These are phyloP conservation scores for Scotopteryx bipunctaria DNA, from an alignment of 2,888 invertebrate species.

Conservation along the genomic window DNA sequence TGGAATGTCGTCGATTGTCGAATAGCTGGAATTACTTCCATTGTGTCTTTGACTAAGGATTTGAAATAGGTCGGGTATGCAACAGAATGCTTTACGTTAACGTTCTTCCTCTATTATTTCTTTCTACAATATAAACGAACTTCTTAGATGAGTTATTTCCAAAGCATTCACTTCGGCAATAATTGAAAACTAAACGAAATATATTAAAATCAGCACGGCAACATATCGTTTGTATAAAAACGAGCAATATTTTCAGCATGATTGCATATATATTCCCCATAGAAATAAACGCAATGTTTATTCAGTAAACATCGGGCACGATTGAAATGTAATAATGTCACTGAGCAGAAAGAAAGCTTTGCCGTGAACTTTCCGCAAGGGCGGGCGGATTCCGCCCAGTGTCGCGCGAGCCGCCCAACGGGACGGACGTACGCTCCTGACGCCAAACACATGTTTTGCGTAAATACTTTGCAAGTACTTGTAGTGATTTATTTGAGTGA, in stretches of 20 bases:
- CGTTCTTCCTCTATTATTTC: no score
- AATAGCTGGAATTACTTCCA: constrained; percentile 62
- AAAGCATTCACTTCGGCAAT: no score
- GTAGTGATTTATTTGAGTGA: constrained; percentile 44
- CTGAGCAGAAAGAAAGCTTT: constrained; percentile 64
- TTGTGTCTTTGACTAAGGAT: constrained; percentile 16
- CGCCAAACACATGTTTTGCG: constrained; percentile 43
- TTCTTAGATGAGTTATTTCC: no score
- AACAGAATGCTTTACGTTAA: background rate
- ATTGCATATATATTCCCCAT: constrained; percentile 37
- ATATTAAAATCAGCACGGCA: no score
- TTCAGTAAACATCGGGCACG: constrained; percentile 51
- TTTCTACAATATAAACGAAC: no score
- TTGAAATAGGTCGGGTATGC: constrained; percentile 8
- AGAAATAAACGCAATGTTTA: constrained; percentile 53
- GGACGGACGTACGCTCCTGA: constrained; percentile 55
- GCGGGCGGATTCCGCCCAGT: constrained; percentile 77
- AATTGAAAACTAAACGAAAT: no score
- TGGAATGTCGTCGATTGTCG: constrained; percentile 51
- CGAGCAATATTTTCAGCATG: constrained; percentile 11
- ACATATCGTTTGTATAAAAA: constrained; percentile 8
- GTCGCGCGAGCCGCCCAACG: constrained; percentile 66
- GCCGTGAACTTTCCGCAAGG: constrained; percentile 78
- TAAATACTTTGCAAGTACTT: constrained; percentile 46
- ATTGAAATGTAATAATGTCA: constrained; percentile 65